phyloP scores from a whole-genome alignment of 2,113 vertebrate genomes.

The Agapornis roseicollis region DNA sequence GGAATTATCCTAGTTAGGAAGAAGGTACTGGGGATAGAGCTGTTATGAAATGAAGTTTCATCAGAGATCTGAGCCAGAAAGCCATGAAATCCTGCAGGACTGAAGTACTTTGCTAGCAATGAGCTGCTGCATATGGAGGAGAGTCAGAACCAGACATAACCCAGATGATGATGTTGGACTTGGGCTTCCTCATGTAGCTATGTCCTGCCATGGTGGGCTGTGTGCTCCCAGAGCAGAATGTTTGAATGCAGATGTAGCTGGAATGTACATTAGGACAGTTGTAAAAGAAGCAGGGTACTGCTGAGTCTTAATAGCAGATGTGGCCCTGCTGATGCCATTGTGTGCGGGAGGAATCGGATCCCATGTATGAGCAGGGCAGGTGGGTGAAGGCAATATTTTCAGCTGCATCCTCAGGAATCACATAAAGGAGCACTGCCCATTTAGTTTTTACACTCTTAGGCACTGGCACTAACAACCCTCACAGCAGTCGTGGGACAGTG shows the following conservation, averaged over 20 bases:
- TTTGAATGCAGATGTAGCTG: not conserved
- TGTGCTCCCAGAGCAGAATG: not conserved
- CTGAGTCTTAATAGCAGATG: accelerated
- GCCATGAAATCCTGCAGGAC: not conserved
- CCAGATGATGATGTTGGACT: not conserved
- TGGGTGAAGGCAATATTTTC: not conserved
- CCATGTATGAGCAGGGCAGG: not conserved
- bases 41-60: not conserved
- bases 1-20: not conserved
- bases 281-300: not conserved
- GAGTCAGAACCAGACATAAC: not conserved
- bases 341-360: not conserved
- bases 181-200: not conserved
- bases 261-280: not conserved
- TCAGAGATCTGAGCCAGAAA: not conserved
- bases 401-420: not conserved
- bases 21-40: not conserved
- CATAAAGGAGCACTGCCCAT: not conserved
- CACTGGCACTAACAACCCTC: not conserved
- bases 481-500: not conserved
- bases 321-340: accelerated
- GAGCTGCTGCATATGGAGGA: not conserved
- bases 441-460: not conserved
- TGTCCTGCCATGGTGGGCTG: not conserved
- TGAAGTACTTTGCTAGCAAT: not conserved